These are phyloP conservation scores for Vanessa tameamea DNA, from an alignment of 1,140 invertebrate genomes.

Conservation along the genomic window DNA sequence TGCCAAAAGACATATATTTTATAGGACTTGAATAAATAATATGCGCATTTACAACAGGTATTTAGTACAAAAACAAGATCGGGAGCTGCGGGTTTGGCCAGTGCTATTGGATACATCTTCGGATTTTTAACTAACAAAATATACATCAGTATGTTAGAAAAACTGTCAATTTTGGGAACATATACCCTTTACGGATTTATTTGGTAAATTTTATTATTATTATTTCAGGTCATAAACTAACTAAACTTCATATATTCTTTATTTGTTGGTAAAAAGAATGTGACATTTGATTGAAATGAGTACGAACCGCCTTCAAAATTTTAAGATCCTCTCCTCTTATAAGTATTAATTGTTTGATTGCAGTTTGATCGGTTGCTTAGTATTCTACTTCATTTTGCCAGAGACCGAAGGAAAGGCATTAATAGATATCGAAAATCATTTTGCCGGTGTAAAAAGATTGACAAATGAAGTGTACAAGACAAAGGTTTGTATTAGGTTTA, in stretches of 20 bases:
- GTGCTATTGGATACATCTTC: slow-evolving; percentile 87
- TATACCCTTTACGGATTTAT: slow-evolving; percentile 82
- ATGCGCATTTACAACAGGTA: slow-evolving; percentile 53
- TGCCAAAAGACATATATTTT: no score
- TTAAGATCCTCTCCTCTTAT: no score
- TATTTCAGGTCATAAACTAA: neutral
- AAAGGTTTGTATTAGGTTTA: slow-evolving; percentile 42
- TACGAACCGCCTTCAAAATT: no score
- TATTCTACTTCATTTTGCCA: slow-evolving; percentile 83
- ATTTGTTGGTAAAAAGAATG: no score
- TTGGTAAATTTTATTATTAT: slow-evolving; percentile 42
- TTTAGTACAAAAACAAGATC: slow-evolving; percentile 85
- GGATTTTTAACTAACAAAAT: slow-evolving; percentile 87
- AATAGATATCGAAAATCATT: slow-evolving; percentile 87
- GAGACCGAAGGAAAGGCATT: slow-evolving; percentile 93
- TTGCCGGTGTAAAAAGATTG: slow-evolving; percentile 81
- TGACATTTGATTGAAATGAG: no score
- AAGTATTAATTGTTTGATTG: slow-evolving; percentile 26
- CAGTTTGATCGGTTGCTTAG: slow-evolving; percentile 76
- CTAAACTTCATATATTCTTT: no score
- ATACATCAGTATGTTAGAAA: slow-evolving; percentile 84
- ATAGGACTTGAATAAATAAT: no score
- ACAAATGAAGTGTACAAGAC: slow-evolving; percentile 61
- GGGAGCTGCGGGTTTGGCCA: slow-evolving; percentile 84
- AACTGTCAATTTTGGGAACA: slow-evolving; percentile 84